A percentile compares a stretch with the other conserved stretches of the same genome.
Conservation (phyloP, 1,140 invertebrate species). For the Drosophila aff. region DNA sequence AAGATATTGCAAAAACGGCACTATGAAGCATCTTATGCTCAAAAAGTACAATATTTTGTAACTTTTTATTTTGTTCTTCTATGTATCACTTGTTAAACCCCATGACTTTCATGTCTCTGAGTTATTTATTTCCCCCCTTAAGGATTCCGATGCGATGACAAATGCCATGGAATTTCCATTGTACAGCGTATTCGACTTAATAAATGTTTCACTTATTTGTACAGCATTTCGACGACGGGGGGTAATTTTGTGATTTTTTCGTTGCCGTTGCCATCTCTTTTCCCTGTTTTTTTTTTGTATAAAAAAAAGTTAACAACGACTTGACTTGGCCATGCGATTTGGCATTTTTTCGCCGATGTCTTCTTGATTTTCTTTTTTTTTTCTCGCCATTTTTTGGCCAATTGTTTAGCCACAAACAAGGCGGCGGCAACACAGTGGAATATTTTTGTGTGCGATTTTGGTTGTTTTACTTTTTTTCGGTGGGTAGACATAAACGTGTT, state of each 20-base stretch:
- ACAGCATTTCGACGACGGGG: conserved; percentile 62
- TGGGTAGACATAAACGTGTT: conserved; percentile 46
- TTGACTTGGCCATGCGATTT: conserved; percentile 68
- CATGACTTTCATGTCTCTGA: conserved; percentile 11
- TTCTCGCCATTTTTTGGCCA: conserved; percentile 53
- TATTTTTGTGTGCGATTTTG: conserved; percentile 52
- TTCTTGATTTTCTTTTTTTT: conserved; percentile 32
- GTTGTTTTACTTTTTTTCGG: conserved; percentile 1
- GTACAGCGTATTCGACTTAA: conserved; percentile 38
- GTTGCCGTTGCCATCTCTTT: conserved; percentile 47
- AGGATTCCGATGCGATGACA: conserved; percentile 18
- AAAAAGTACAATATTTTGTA: not conserved
- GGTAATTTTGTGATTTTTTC: conserved; percentile 45
- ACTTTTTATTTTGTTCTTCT: not conserved
- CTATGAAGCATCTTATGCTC: not conserved
- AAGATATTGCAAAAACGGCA: not conserved
- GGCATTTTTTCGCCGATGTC: conserved; percentile 53
- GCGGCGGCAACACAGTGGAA: conserved; percentile 64
- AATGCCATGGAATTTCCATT: conserved; percentile 24
- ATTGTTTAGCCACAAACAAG: conserved; percentile 70
- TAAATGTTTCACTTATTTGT: conserved; percentile 73
- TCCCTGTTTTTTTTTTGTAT: conserved; percentile 48
- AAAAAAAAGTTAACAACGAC: conserved; percentile 70
- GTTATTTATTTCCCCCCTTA: conserved; percentile 1
- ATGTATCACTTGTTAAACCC: not conserved